Base-by-base conservation (phyloP, 1,140 invertebrate species). In the Diabrotica undecimpunctata region DNA sequence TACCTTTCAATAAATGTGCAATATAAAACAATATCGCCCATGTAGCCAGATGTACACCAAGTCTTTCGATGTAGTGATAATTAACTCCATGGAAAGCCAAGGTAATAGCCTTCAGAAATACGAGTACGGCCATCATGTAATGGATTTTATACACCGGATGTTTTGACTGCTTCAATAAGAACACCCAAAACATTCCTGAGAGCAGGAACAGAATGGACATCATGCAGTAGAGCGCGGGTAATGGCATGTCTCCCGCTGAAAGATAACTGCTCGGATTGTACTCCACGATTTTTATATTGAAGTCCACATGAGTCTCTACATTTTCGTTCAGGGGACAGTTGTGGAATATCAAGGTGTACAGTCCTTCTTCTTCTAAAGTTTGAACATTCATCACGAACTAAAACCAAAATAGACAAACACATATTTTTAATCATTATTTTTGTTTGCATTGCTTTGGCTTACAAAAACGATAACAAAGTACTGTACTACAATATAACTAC, bases 21-120 rank as follows among this genome's bases (percentile, higher is more conserved):
- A 98, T 92, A 71, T 99, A 99, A 79, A 92, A 99, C 0, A 99
- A 79, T 70, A 99, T 93, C 9, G 97, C 97, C 96, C 97, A 99
- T 5, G 95, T 92, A 56, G 96, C 95, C 25, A 97, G 90, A 77
- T 98, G 95, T 70, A 94, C 90, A 10, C 97, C 97, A 72, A 92
- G 87, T n/a, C 87, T 89, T 78, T 96, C 88, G 75, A 99, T 98
- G 75, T 96, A 98, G 77, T 98, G 93, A 78, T 91, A 98, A 80
- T 99, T 98, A 14, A 99, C 92, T 60, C 93, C 94, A 79, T 99
- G 97, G 78, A 98, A 98, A 41, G 97, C 85, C 51, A 98, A 79
- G 0, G 96, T 96, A 8, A 98, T 76, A 0, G 95, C 91, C 78
- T 98, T 99, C 7, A 98, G 79, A 74, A 92, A 96, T 1, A 99